Evolutionary conservation across 2,888 invertebrate genomes (phyloP).

Genomic region (Plagodis pulveraria): DNA sequence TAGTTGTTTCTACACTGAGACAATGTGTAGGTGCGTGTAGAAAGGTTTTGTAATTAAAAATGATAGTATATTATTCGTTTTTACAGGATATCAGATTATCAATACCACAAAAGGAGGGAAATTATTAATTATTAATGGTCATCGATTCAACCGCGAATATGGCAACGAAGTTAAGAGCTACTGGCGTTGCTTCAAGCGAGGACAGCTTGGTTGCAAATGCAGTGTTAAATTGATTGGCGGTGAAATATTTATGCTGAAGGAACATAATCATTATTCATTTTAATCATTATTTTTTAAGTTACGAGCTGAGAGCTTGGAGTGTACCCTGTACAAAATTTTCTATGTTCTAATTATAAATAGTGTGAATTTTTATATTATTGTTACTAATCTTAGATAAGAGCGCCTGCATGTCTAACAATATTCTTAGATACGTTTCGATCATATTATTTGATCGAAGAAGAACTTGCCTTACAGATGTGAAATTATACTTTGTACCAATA

Average conservation of each 20-base stretch:
- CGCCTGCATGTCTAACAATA: too few species aligned
- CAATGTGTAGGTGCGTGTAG: too few species aligned
- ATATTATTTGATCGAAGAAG: too few species aligned
- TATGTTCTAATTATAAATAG: too few species aligned
- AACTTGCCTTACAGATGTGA: too few species aligned
- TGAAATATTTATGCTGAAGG: conserved; percentile 47
- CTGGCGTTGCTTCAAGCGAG: conserved; percentile 65
- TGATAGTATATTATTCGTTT: background rate
- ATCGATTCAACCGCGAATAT: conserved; percentile 62
- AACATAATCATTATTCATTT: conserved; percentile 49
- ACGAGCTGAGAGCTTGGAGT: background rate
- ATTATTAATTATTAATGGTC: conserved; percentile 52
- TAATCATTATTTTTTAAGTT: background rate
- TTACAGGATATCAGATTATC: conserved; percentile 38
- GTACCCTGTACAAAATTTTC: too few species aligned
- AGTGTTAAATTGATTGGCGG: conserved; percentile 56
- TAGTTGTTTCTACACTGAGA: too few species aligned
- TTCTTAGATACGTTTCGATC: too few species aligned
- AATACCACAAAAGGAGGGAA: conserved; percentile 59
- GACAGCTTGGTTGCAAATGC: conserved; percentile 51
- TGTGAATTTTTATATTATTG: too few species aligned
- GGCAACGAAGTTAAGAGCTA: conserved; percentile 55
- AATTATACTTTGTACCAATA: too few species aligned
- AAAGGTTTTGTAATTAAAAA: too few species aligned
- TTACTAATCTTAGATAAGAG: too few species aligned